Conservation (phyloP, 2,888 invertebrate species). For the Leistus spinibarbis region DNA sequence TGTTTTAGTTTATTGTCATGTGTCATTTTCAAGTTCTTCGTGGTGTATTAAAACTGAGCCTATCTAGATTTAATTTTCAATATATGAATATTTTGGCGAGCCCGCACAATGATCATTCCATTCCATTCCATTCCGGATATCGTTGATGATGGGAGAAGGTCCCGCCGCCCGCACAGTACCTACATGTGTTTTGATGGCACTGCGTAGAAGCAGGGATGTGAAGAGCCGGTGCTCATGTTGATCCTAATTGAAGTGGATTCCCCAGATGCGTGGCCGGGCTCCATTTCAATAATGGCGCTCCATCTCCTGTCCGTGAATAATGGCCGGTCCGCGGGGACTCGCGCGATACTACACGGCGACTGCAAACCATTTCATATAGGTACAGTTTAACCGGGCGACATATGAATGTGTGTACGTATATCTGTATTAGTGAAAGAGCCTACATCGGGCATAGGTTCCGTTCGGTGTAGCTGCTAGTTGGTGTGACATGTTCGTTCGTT, state of each 20-base stretch:
- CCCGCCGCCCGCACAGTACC: background rate
- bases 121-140: background rate
- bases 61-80: background rate
- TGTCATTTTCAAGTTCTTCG: too few relatives aligned
- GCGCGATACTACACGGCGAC: constrained; percentile 28
- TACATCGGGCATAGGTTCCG: background rate
- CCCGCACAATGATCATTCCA: too few relatives aligned
- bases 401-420: background rate
- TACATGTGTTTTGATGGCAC: background rate
- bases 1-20: too few relatives aligned
- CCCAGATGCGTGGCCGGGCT: constrained; percentile 42
- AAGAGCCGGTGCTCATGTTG: constrained; percentile 39
- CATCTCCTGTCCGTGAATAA: constrained; percentile 42
- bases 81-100: background rate
- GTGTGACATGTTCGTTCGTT: background rate
- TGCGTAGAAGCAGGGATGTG: background rate
- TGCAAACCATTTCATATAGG: constrained; percentile 24
- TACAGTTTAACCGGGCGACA: constrained; percentile 10
- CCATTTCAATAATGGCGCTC: constrained; percentile 47
- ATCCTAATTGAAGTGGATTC: constrained; percentile 46
- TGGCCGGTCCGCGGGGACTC: constrained; percentile 23
- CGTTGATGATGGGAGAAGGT: background rate
- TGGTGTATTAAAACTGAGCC: too few relatives aligned
- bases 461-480: background rate
- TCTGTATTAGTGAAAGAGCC: background rate